Base-by-base conservation (phyloP, 2,888 invertebrate species). In the Acanthoscelides obtectus region DNA sequence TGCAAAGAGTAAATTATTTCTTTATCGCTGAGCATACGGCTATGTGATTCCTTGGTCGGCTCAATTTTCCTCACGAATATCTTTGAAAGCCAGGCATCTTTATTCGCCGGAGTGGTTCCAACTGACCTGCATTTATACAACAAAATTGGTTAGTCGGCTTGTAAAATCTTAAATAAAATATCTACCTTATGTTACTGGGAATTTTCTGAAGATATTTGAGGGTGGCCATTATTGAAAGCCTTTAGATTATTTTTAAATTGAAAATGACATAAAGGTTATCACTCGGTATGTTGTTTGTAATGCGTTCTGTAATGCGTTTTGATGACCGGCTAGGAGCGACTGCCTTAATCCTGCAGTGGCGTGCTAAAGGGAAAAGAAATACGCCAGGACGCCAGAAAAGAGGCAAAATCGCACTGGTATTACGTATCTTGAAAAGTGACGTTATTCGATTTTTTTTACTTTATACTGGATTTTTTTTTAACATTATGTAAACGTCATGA, bases 11-110 rank as follows among this genome's bases (percentile, higher is more conserved):
- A 99, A 80, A 99, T 94, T 72, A 94, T 91, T 86, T 98, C 98
- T 86, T 98, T 98, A 86, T 97, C 96, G 81, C 98, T 96, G 68
- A 99, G 89, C 92, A 98, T 95, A 76, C 97, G 93, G 81, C 98
- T 98, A 86, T 99, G 99, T 2, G 98, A 94, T 84, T 97, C 97
- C 85, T 96, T 97, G 0, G 96, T 96, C 4, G 97, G 96, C 83
- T 97, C 96, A 83, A 97, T 95, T 84, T 93, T 94, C 75, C 96
- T 89, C 66, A 97, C 96, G 80, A 96, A 87, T 75, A 97, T 87
- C 85, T 96, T 97, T 77, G 94, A 94, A 72, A 97, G 87, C 95
- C 96, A 97, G 79, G 95, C 92, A 87, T 94, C 94, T 73, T 84
- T 86, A 72, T 85, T 86, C 27, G 83, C 77, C 69, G 85, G 79